Conservation (phyloP, 2,797 vertebrate species). For the Gymnothorax reevesii region DNA sequence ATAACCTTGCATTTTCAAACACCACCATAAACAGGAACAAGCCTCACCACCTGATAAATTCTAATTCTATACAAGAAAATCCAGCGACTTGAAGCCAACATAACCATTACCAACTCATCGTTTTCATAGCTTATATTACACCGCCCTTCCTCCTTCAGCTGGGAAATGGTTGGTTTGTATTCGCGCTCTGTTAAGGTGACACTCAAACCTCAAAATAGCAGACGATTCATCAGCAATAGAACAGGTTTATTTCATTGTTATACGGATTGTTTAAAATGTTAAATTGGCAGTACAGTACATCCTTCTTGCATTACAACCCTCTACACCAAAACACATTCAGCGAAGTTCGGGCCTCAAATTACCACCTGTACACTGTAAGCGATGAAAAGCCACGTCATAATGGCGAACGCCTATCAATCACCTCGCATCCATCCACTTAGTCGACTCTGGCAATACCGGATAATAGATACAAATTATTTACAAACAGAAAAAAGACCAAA, state of each 20-base stretch:
- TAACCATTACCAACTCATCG: conserved; percentile 17
- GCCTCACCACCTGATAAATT: conserved; percentile 46
- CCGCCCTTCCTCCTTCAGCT: conserved; percentile 13
- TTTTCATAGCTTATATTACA: conserved; percentile 26
- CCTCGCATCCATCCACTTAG: not conserved
- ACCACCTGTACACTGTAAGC: not conserved
- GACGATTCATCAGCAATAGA: not conserved
- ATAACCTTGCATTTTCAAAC: conserved; percentile 58
- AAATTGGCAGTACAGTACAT: not conserved
- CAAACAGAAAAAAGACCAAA: conserved; percentile 1
- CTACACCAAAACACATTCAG: not conserved
- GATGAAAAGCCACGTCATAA: not conserved
- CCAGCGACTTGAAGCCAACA: conserved; percentile 34
- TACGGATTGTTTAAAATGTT: not conserved
- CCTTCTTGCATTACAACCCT: conserved; percentile 7
- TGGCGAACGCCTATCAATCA: not conserved
- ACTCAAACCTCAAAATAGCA: not conserved
- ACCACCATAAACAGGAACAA: conserved; percentile 47
- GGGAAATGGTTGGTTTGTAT: conserved; percentile 3
- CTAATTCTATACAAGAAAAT: conserved; percentile 44
- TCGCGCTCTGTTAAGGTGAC: not conserved
- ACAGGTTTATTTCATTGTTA: not conserved
- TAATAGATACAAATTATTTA: conserved; percentile 19
- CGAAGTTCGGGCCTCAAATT: not conserved
- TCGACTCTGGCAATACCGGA: conserved; percentile 12